A percentile compares a stretch with the other conserved stretches of the same genome.
Conservation (phyloP, 2,888 invertebrate species). For the Lysandra coridon region DNA sequence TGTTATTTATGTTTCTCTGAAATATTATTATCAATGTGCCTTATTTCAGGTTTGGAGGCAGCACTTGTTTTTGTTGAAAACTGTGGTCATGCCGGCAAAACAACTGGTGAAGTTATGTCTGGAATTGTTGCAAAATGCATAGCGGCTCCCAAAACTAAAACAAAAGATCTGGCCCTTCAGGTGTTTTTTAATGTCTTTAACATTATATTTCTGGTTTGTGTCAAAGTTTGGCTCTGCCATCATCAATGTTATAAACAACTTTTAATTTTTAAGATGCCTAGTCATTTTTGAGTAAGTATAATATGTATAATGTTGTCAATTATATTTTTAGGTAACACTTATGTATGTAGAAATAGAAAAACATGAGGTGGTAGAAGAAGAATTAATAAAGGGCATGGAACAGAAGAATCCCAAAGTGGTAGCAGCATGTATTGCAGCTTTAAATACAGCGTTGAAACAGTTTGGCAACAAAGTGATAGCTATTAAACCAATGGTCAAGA, state of each 20-base stretch:
- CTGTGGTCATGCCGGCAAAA: constrained; percentile 92
- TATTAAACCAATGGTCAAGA: constrained; percentile 94
- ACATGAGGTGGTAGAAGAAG: constrained; percentile 93
- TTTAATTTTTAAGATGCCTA: neutral
- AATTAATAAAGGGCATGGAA: constrained; percentile 95
- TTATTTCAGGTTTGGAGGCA: constrained; percentile 85
- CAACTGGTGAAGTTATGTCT: constrained; percentile 92
- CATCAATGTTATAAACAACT: neutral
- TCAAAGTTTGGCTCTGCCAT: neutral
- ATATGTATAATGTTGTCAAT: neutral
- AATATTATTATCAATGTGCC: neutral
- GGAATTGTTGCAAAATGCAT: constrained; percentile 96
- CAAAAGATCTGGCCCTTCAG: constrained; percentile 94
- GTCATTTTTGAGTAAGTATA: neutral
- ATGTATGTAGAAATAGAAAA: constrained; percentile 99
- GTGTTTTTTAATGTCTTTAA: constrained; percentile 40
- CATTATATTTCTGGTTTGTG: neutral
- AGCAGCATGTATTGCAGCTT: constrained; percentile 88
- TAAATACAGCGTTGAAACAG: constrained; percentile 89
- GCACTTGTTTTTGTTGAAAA: constrained; percentile 95
- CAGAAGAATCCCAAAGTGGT: constrained; percentile 98
- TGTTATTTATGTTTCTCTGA: neutral
- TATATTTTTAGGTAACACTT: constrained; percentile 84
- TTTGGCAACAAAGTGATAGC: constrained; percentile 96
- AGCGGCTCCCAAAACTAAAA: constrained; percentile 94